Conservation (phyloP, 2,797 vertebrate genomes). For the Manis pentadactyla region DNA sequence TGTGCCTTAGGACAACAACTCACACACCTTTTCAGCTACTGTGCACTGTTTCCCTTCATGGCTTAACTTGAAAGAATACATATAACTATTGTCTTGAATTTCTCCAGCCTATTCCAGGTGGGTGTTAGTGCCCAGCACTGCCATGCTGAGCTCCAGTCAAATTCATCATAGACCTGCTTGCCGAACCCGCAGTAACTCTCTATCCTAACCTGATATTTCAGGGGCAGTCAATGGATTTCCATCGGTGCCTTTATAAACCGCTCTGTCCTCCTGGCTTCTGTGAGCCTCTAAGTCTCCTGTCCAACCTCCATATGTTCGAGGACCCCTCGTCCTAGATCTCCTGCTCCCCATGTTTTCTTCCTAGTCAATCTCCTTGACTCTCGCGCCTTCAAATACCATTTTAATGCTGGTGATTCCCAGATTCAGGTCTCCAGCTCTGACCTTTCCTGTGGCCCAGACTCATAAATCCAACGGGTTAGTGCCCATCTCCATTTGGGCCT, state of each 20-base stretch:
- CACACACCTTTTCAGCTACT: accelerated
- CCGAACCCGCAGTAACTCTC: background rate
- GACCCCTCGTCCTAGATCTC: background rate
- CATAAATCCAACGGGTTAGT: background rate
- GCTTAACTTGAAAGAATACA: background rate
- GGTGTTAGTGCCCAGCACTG: accelerated
- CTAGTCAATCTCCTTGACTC: background rate
- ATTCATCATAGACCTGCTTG: too few species aligned
- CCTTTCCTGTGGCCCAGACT: background rate
- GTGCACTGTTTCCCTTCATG: background rate
- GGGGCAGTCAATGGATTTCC: background rate
- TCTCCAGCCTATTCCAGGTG: accelerated
- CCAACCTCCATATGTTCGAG: background rate
- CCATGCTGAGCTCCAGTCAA: background rate
- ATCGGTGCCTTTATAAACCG: background rate
- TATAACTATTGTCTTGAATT: background rate
- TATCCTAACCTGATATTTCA: too few species aligned
- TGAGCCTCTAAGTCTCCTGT: background rate
- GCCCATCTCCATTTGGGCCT: background rate
- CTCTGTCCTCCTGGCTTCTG: background rate
- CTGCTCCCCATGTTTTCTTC: background rate
- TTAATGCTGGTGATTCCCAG: background rate
- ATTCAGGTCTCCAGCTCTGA: background rate
- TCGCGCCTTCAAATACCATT: background rate
- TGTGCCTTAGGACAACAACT: background rate